A percentile compares a stretch with the other conserved stretches of the same genome.
Evolutionary conservation across 2,113 vertebrate species (phyloP).

Genomic region (Camelus dromedarius): DNA sequence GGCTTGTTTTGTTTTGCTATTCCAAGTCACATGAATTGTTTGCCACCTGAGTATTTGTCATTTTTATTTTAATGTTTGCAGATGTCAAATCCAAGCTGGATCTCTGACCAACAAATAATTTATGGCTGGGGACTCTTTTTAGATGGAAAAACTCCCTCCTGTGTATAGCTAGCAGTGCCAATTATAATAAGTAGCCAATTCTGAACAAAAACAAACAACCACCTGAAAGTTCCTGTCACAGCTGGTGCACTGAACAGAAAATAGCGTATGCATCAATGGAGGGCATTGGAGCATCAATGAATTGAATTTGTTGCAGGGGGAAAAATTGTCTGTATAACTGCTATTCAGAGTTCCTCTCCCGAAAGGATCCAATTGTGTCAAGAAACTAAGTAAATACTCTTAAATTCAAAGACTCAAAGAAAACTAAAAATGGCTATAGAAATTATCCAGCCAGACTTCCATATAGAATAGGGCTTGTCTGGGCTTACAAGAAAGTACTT

Average conservation of each 20-base stretch:
- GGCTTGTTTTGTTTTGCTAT: not conserved
- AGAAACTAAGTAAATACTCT: not conserved
- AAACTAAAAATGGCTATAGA: not conserved
- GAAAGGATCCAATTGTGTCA: not conserved
- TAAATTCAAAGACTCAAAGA: not conserved
- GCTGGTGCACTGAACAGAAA: not conserved
- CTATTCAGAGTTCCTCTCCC: not conserved
- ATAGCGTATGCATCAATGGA: not conserved
- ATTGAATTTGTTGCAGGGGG: not conserved
- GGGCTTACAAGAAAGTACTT: not conserved
- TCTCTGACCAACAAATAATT: not conserved
- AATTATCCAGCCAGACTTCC: not conserved
- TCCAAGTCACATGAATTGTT: not conserved
- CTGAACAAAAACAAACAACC: conserved; percentile 45
- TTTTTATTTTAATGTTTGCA: conserved; percentile 45
- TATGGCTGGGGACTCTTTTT: conserved; percentile 24
- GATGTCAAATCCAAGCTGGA: not conserved
- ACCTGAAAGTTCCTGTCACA: not conserved
- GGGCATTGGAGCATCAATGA: not conserved
- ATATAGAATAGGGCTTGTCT: not conserved
- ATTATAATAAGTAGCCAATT: conserved; percentile 56
- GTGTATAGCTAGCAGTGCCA: not conserved
- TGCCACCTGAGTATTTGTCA: conserved; percentile 66
- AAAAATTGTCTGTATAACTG: not conserved
- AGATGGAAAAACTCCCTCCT: not conserved